Conservation (phyloP, 2,888 invertebrate genomes). For the Stenurella melanura region DNA sequence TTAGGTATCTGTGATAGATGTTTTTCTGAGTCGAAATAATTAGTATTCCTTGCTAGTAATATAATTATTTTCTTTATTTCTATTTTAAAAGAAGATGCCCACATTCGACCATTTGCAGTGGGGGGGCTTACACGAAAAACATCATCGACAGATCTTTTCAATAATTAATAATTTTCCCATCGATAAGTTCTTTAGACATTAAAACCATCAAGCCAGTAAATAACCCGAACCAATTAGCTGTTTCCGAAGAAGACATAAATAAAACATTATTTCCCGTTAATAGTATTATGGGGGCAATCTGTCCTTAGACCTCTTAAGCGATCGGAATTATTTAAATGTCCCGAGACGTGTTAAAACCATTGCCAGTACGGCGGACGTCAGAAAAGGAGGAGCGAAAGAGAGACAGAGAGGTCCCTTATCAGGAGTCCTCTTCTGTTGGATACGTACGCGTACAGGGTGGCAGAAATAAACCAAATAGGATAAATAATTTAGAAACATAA, state of each 20-base stretch:
- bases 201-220: not conserved
- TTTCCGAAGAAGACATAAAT: conserved; percentile 24
- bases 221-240: conserved; percentile 13
- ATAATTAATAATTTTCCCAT: not conserved
- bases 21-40: no score
- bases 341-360: conserved; percentile 10
- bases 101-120: not conserved
- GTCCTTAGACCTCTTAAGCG: conserved; percentile 21
- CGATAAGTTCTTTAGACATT: not conserved
- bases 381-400: conserved; percentile 1
- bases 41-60: no score
- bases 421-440: not conserved
- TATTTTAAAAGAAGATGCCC: no score
- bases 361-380: conserved; percentile 3
- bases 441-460: conserved; percentile 13
- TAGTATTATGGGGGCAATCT: conserved; percentile 27
- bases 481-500: no score
- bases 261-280: conserved; percentile 31
- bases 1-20: no score
- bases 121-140: not conserved
- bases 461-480: not conserved
- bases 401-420: not conserved
- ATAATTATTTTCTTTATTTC: no score
- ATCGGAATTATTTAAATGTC: conserved; percentile 27
- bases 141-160: not conserved